These are phyloP conservation scores for Mesochorus sp. DNA, from an alignment of 2,888 invertebrate species.

Conservation along the genomic window DNA sequence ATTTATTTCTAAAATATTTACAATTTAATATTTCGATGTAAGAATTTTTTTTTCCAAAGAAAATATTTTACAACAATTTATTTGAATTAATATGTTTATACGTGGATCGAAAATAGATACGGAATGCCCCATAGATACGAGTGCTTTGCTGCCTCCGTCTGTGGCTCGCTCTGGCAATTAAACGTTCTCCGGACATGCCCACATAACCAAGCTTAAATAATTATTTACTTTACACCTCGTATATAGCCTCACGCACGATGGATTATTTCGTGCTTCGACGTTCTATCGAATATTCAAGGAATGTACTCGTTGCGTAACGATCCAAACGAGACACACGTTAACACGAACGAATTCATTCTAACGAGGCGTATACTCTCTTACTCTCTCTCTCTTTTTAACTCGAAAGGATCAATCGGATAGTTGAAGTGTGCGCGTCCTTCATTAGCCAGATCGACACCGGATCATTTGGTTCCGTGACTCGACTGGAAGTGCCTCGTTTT, in stretches of 20 bases:
- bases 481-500: conserved; percentile 39
- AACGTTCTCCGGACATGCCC: conserved; percentile 23
- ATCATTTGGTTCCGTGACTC: conserved; percentile 65
- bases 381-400: not conserved
- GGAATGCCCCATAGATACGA: conserved; percentile 8
- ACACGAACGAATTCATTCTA: conserved; percentile 63
- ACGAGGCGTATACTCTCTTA: conserved; percentile 44
- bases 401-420: conserved; percentile 16
- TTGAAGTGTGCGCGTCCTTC: conserved; percentile 46
- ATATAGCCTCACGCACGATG: conserved; percentile 20
- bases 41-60: too few species aligned
- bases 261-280: conserved; percentile 8
- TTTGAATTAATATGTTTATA: too few species aligned
- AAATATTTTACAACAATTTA: too few species aligned
- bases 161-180: conserved; percentile 30
- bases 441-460: conserved; percentile 61
- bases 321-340: conserved; percentile 56
- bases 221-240: conserved; percentile 56
- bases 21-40: too few species aligned
- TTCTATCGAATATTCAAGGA: conserved; percentile 43
- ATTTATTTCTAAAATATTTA: too few species aligned
- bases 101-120: not conserved
- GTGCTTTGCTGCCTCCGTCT: not conserved
- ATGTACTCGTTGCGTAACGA: conserved; percentile 63
- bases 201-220: conserved; percentile 53